Evolutionary conservation across 2,113 vertebrate genomes (phyloP), one percentile per base, ranked within the genome.

Genomic region (Maccullochella peelii): DNA sequence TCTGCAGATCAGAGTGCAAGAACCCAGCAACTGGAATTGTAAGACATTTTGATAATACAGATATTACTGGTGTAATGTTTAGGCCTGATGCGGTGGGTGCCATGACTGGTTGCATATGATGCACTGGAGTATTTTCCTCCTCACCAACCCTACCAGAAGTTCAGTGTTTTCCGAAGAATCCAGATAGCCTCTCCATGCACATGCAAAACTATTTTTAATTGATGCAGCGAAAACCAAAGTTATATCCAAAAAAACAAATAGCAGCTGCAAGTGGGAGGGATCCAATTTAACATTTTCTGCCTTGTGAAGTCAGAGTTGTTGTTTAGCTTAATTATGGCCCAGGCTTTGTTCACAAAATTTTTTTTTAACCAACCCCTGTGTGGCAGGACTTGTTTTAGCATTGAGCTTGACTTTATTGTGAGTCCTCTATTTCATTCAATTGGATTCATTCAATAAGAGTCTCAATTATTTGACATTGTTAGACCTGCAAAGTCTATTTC

Each of bases 1-100:
- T 82, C 73, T 90, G 91, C 92, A 87, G 73, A 88, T 86, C 75
- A 79, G 75, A 79, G 80, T 52, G 73, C 65, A 79, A 55, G 54
- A 63, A 44, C 65, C 2, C 20, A 0, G 40, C 25, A 57, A 71
- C 52, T 54, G 57, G 52, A 77, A 79, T 23, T 63, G 23, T 16
- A 69, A 84, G 38, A 52, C 18, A 10, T 8, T 62, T 14, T 33
- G 69, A 66, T 83, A 49, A 72, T 69, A 47, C 42, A 6, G 38
- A 59, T 42, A 66, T 50, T 47, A 57, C n/a, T 67, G 27, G 50
- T 77, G 44, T 71, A 30, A 20, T 27, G 15, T 57, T 54, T 4
- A 25, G 63, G 50, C 30, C 54, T 71, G 62, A 42, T 55, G 18
- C 70, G 73, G 52, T 40, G 44, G 25, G 21, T 20, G 69, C 16